Base-by-base conservation (phyloP, 2,888 invertebrate genomes). In the Dexiosoma caninum region DNA sequence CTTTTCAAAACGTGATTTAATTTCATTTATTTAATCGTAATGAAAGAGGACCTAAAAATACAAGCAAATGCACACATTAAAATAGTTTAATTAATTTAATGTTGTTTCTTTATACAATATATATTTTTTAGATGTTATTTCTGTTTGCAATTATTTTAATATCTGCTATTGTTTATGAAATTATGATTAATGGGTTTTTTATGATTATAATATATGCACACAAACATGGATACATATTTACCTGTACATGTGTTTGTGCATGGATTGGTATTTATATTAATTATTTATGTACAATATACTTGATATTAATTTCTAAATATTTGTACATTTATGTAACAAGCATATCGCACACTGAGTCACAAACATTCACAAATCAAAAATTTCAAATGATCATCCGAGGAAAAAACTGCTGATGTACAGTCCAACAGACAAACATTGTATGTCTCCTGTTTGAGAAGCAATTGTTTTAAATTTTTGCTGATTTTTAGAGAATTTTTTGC, bases 1-100 rank as follows among this genome's bases (percentile, higher is more conserved):
- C n/a, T 40, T 21, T 53, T 55, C 37, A 7, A 71, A 76, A 67
- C 71, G 55, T 80, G 76, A 71, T 76, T 71, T 66, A 76, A 80
- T 71, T 71, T 57, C 21, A 59, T 21, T 46, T 46, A 60, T 40
- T 53, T 37, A 49, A 14, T 37, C n/a, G n/a, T n/a, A n/a, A n/a
- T n/a, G n/a, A n/a, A 37, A 1, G 2, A 16, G 42, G 19, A 35
- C 27, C 2, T 64, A 19, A 16, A 8, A 16, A 9, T 9, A 60
- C n/a, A 2, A 57, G 59, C 14, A 62, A 49, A 37, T 10, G 2
- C 8, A 35, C 21, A 64, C 23, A 69, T 27, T 27, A 23, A 64
- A 64, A 66, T 27, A 9, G 16, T 53, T 75, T 53, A 66, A 79
- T 79, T 79, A 79, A 79, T 66, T 75, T 30, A 35, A 51, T 64